These are phyloP conservation scores for Catostomus latipinnis DNA, from an alignment of 2,797 vertebrate genomes.

Conservation along the genomic window DNA sequence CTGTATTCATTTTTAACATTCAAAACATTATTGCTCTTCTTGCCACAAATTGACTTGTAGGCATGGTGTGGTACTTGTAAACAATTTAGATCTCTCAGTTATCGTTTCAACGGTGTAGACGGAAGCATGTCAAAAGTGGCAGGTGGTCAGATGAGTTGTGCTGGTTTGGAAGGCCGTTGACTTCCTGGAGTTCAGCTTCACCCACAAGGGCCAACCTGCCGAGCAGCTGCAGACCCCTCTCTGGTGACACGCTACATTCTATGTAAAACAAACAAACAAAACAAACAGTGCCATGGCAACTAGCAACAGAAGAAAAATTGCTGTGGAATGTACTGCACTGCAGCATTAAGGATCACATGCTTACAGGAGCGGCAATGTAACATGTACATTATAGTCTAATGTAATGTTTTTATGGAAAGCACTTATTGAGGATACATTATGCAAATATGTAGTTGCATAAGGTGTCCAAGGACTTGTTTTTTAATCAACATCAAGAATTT, in stretches of 20 bases:
- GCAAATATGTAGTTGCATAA: no score
- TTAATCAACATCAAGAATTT: no score
- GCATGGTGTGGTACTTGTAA: neutral
- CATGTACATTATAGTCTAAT: slow-evolving; percentile 7
- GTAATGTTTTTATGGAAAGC: neutral
- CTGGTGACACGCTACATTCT: slow-evolving; percentile 69
- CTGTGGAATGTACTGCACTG: slow-evolving; percentile 40
- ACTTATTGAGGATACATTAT: neutral
- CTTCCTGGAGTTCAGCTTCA: slow-evolving; percentile 83
- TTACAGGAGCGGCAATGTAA: slow-evolving; percentile 15
- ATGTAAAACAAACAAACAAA: slow-evolving; percentile 17
- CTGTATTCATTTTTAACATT: neutral
- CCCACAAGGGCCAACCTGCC: slow-evolving; percentile 87
- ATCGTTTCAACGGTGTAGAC: slow-evolving; percentile 75
- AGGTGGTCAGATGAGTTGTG: slow-evolving; percentile 92
- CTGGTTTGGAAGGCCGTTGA: slow-evolving; percentile 88
- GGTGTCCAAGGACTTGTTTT: no score
- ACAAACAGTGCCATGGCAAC: neutral
- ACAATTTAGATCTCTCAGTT: neutral
- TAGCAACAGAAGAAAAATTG: neutral
- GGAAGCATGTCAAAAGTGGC: slow-evolving; percentile 87
- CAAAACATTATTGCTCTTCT: neutral
- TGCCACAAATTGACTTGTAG: neutral
- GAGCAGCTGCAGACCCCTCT: slow-evolving; percentile 85
- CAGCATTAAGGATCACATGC: slow-evolving; percentile 41